These are phyloP conservation scores for Muscicapa adusta DNA, from an alignment of 2,113 vertebrate species.

Conservation along the genomic window DNA sequence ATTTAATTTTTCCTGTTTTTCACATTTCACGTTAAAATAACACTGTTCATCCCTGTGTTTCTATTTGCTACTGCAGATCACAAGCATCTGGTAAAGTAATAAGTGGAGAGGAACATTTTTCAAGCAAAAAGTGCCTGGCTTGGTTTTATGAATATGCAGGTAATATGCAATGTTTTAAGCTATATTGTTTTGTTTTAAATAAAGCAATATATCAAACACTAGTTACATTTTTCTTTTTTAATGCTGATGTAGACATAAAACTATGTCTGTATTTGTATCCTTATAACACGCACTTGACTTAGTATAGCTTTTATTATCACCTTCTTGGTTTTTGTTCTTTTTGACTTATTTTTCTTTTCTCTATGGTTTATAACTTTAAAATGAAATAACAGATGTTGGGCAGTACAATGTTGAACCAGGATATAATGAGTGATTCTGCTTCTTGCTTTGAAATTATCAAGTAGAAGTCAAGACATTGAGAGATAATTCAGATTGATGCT, in stretches of 20 bases:
- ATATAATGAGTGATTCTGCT: not conserved
- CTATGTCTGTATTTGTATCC: accelerated
- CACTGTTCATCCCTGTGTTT: conserved; percentile 40
- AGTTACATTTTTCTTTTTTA: not conserved
- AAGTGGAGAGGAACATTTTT: conserved; percentile 86
- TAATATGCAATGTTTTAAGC: conserved; percentile 61
- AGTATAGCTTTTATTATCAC: not conserved
- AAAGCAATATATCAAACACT: not conserved
- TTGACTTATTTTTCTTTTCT: not conserved
- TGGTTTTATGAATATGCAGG: conserved; percentile 96
- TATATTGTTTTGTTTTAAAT: not conserved
- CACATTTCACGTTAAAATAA: not conserved
- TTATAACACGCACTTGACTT: not conserved
- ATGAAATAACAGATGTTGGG: not conserved
- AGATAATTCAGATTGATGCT: not conserved
- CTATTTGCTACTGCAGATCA: conserved; percentile 85
- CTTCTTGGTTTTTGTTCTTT: not conserved
- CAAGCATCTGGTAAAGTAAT: conserved; percentile 83
- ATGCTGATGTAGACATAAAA: not conserved
- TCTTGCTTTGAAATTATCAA: not conserved
- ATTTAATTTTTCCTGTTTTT: not conserved
- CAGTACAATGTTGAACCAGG: not conserved
- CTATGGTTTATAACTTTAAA: not conserved
- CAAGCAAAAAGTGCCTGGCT: conserved; percentile 94
- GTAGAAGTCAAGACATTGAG: not conserved